Base-by-base conservation (phyloP, 2,888 invertebrate species). In the Meteorus cinctellus region DNA sequence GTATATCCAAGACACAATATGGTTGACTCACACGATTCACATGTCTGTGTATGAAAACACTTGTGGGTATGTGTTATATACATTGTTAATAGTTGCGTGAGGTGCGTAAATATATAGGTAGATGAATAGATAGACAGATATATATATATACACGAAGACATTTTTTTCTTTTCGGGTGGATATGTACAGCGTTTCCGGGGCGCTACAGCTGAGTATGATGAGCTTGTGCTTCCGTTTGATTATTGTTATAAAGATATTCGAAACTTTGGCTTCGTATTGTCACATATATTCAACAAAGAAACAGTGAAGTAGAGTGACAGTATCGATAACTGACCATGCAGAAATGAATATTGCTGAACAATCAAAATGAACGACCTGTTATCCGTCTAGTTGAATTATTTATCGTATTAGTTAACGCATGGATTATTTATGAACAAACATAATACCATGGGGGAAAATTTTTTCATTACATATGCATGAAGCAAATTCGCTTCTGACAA, bases 171-270 rank as follows among this genome's bases (percentile, higher is more conserved):
- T 62, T 48, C 66, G 51, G 8, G 12, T 65, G 36, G 41, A 59
- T 73, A 70, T 62, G 69, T 63, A 24, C 31, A 36, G 41, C 60
- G 41, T 67, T 83, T 86, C 86, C 85, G 84, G 86, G 84, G 78
- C 83, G 80, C 81, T 84, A 55, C 55, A 83, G 85, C 84, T 84
- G 84, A 81, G 72, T 71, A 76, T 74, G 75, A 80, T 82, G 81
- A 82, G 81, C 80, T 82, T 79, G 77, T 82, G 84, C 84, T 86
- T 87, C 85, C 86, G 85, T 81, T 81, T 82, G 83, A 84, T 86
- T 85, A 84, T 81, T 82, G 4, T 24, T 6, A 4, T 41, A 31
- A 45, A 62, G 72, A 62, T 55, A 59, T 34, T 59, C 48, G 8
- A 41, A 41, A 41, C 41, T 12, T 12, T 12, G 8, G 8, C 2